Base-by-base conservation (phyloP, 2,113 vertebrate species). In the Cinclus cinclus region DNA sequence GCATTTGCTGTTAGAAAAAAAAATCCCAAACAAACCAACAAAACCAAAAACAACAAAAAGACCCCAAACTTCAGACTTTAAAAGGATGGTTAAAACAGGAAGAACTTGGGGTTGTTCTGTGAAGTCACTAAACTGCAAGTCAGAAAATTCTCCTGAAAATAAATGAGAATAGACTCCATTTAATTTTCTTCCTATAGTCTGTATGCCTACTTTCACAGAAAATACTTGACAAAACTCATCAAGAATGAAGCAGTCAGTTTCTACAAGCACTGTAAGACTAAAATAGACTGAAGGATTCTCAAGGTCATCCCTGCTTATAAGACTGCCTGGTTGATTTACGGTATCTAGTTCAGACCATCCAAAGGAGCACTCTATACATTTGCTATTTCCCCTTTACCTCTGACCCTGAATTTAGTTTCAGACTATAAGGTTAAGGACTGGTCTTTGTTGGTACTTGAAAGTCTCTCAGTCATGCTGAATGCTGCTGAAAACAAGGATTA, bases 121-220 rank as follows among this genome's bases (percentile, higher is more conserved):
- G 25, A 76, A 88, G 46, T 93, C 41, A 46, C 81, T 83, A 73
- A 80, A 44, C 3, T 65, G 23, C 46, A 90, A 74, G 75, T 42
- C 73, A 49, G 75, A 73, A 90, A 94, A 74, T 80, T 73, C 41
- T 84, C 42, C 59, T 93, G 68, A 64, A 94, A 91, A 89, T 67
- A 80, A 93, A 94, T 87, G 73, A 93, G 63, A 86, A 47, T n/a
- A 77, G 39, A 31, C 24, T n/a, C 39, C 21, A 13, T 31, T 52
- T 90, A 55, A 74, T 95, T 90, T 92, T 96, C 60, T 77, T 68
- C 49, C 68, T 60, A 16, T 8, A 31, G 44, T 41, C 33, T 58
- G 11, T 74, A 35, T 80, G 46, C 19, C 25, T 83, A 19, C 73
- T 95, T 94, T 86, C 70, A 94, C 67, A 93, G 87, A 73, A 93